Conservation (phyloP, 1,140 invertebrate species). For the Danaus melanippus region DNA sequence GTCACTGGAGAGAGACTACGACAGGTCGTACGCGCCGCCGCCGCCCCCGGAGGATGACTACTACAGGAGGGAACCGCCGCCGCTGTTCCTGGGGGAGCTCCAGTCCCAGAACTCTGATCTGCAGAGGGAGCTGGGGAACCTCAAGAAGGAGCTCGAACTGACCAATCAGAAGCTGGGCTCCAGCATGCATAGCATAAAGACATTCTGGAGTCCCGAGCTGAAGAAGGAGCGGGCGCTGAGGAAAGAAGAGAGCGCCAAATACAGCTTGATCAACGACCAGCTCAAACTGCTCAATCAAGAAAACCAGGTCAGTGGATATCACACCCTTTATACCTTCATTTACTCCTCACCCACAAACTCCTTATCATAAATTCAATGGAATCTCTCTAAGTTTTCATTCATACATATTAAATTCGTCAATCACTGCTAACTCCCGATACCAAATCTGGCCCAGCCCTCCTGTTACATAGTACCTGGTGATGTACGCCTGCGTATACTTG, state of each 20-base stretch:
- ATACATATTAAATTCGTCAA: no score
- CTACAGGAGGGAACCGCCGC: conserved; percentile 55
- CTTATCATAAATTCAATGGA: conserved; percentile 1
- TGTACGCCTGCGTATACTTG: conserved; percentile 28
- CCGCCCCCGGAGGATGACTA: conserved; percentile 61
- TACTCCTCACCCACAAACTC: not conserved
- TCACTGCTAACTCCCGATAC: no score
- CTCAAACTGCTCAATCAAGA: conserved; percentile 96
- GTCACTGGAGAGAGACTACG: conserved; percentile 61
- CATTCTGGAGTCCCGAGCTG: conserved; percentile 99
- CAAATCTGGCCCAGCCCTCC: no score
- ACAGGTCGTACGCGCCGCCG: conserved; percentile 60
- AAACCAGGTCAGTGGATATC: conserved; percentile 86
- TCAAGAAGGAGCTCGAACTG: conserved; percentile 96
- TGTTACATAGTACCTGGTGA: no score
- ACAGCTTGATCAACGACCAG: conserved; percentile 97
- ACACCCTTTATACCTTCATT: not conserved
- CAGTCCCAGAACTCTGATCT: conserved; percentile 96
- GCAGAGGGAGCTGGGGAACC: conserved; percentile 94
- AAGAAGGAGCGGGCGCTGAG: conserved; percentile 97
- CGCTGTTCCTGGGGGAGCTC: conserved; percentile 88
- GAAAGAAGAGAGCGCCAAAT: conserved; percentile 98
- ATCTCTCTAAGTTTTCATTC: not conserved
- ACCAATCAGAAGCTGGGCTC: conserved; percentile 98
- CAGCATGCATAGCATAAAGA: conserved; percentile 99